Conservation (phyloP, 2,797 vertebrate species). For the Philypnodon macrostomus region DNA sequence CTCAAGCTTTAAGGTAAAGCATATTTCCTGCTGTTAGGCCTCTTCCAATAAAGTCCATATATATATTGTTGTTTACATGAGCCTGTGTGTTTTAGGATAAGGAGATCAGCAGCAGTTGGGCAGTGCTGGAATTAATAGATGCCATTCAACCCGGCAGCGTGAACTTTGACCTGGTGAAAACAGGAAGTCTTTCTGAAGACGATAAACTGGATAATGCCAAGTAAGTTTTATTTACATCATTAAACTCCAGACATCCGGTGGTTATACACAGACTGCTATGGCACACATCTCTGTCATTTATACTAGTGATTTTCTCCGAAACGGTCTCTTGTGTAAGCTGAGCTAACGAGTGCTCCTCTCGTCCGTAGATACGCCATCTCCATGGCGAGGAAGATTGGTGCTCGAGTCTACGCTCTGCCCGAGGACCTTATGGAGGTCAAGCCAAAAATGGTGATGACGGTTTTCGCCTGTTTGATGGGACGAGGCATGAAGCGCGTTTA, state of each 20-base stretch:
- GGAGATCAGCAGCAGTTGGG: constrained; percentile 90
- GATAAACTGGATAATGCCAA: constrained; percentile 96
- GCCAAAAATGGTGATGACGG: constrained; percentile 98
- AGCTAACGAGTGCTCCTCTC: not conserved
- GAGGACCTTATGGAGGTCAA: constrained; percentile 97
- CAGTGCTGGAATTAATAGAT: constrained; percentile 94
- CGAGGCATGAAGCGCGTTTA: constrained; percentile 92
- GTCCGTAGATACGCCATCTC: constrained; percentile 88
- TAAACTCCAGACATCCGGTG: too few species aligned
- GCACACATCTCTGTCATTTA: too few species aligned
- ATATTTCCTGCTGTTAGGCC: not conserved
- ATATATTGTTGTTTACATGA: not conserved
- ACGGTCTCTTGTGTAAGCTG: not conserved
- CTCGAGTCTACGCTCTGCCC: constrained; percentile 93
- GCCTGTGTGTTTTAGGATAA: constrained; percentile 80
- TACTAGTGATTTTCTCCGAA: too few species aligned
- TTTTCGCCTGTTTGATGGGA: constrained; percentile 98
- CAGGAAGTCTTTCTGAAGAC: constrained; percentile 79
- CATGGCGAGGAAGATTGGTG: constrained; percentile 95
- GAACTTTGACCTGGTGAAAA: constrained; percentile 93
- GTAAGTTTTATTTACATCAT: constrained; percentile 61
- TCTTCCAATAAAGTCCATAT: too few species aligned
- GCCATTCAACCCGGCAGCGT: constrained; percentile 92
- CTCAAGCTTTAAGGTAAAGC: constrained; percentile 88
- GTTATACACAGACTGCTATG: too few species aligned